Conservation (phyloP, 2,888 invertebrate genomes). For the Miltochrista miniata region DNA sequence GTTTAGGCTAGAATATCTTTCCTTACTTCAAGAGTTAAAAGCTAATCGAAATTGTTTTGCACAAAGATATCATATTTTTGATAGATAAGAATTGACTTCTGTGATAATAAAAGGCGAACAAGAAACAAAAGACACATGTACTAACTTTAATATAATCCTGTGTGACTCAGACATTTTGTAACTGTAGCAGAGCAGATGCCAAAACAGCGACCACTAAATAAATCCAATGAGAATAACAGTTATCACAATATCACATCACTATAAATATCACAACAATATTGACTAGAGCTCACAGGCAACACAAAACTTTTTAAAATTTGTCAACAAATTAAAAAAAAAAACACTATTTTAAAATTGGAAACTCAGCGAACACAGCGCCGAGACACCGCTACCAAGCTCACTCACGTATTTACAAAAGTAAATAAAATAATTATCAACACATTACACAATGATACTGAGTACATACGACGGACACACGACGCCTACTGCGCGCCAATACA, state of each 20-base stretch:
- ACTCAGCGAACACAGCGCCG: conserved; percentile 14
- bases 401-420: conserved; percentile 30
- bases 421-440: conserved; percentile 41
- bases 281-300: neutral
- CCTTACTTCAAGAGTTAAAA: neutral
- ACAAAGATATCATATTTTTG: neutral
- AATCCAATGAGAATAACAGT: conserved; percentile 6
- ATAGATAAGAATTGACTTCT: neutral
- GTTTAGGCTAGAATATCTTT: too few relatives aligned
- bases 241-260: conserved; percentile 6
- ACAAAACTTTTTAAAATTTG: neutral
- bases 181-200: conserved; percentile 16
- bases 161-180: conserved; percentile 14
- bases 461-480: conserved; percentile 25
- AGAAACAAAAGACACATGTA: conserved; percentile 2
- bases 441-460: conserved; percentile 30
- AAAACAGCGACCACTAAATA: conserved; percentile 17
- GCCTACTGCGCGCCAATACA: conserved; percentile 44
- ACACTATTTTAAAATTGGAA: conserved; percentile 18
- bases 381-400: conserved; percentile 21
- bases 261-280: conserved; percentile 3
- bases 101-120: neutral
- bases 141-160: conserved; percentile 31
- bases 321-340: neutral
- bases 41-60: neutral